Base-by-base conservation (phyloP, 2,888 invertebrate species). In the Cryptophagus acutangulus region DNA sequence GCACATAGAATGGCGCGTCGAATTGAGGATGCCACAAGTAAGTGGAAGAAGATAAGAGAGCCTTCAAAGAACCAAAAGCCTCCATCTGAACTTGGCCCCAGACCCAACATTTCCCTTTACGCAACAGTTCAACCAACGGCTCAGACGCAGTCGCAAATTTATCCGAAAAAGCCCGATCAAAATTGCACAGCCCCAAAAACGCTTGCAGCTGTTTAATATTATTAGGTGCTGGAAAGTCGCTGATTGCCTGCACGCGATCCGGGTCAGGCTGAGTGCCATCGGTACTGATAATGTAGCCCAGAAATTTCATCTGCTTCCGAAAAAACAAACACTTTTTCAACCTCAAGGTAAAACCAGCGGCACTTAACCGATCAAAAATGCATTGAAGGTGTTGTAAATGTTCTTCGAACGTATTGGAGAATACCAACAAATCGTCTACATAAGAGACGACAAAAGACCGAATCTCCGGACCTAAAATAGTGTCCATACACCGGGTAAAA, bases 21-120 rank as follows among this genome's bases (percentile, higher is more conserved):
- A 58, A 60, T 45, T 63, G 54, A 3, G 62, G 61, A 10, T 34
- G 38, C 13, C 39, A 39, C 15, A 39, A 10, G 12, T 38, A 17
- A 12, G 24, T 20, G 2, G 33, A 24, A n/a, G 16, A 14, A 8
- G 17, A 14, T 26, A 41, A 15, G 17, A 34, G 17, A 29, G 17
- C 3, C 18, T 42, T 42, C 25, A 42, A 12, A 17, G 2, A 9
- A 6, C 9, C 5, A 16, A 42, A 42, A 2, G 41, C 14, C 4
- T 18, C 6, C 26, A 38, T 8, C 24, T 8, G 24, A n/a, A 8
- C 24, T 8, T n/a, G n/a, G 24, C 8, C 12, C 38, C 18, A 34
- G n/a, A 12, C 6, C 17, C 34, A 34, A 10, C 18, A 17, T 17
- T 18, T 34, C 18, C 4, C 18, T 34, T 34, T 34, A 8, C 34